These are phyloP conservation scores for Caenorhabditis elegans DNA, from an alignment of 1,140 invertebrate species.

Conservation along the genomic window DNA sequence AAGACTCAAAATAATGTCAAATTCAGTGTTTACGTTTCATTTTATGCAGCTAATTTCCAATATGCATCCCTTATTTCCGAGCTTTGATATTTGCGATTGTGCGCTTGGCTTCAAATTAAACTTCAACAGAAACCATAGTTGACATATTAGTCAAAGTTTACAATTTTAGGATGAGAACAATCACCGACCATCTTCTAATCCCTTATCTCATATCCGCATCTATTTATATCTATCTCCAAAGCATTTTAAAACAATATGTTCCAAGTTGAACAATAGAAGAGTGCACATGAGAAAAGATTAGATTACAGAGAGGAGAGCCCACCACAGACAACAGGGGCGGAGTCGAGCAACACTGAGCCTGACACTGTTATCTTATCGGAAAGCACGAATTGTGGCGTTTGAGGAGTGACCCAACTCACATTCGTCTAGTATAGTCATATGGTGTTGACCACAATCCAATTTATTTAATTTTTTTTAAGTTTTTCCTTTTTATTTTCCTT, in stretches of 20 bases:
- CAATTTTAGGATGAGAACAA: not conserved
- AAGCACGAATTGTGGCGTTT: not conserved
- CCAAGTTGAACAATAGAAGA: no score
- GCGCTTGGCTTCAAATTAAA: slow-evolving; percentile 4
- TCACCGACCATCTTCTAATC: not conserved
- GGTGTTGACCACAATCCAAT: not conserved
- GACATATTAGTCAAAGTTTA: not conserved
- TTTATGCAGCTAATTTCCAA: not conserved
- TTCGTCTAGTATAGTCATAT: slow-evolving; percentile 5
- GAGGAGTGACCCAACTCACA: not conserved
- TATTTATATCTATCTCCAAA: no score
- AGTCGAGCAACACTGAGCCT: slow-evolving; percentile 7
- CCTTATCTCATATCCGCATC: not conserved
- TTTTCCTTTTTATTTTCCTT: not conserved
- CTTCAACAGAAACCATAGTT: not conserved
- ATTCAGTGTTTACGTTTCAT: not conserved
- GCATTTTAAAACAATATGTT: no score
- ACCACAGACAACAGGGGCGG: not conserved
- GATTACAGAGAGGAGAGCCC: not conserved
- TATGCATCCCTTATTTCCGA: not conserved
- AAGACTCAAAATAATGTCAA: not conserved
- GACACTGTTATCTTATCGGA: not conserved
- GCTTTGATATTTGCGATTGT: slow-evolving; percentile 12
- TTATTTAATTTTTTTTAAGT: not conserved
- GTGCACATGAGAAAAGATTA: not conserved